A percentile compares a stretch with the other conserved stretches of the same genome.
These are phyloP conservation scores for Stigmatopora argus DNA, from an alignment of 2,113 vertebrate species.

Conservation along the genomic window DNA sequence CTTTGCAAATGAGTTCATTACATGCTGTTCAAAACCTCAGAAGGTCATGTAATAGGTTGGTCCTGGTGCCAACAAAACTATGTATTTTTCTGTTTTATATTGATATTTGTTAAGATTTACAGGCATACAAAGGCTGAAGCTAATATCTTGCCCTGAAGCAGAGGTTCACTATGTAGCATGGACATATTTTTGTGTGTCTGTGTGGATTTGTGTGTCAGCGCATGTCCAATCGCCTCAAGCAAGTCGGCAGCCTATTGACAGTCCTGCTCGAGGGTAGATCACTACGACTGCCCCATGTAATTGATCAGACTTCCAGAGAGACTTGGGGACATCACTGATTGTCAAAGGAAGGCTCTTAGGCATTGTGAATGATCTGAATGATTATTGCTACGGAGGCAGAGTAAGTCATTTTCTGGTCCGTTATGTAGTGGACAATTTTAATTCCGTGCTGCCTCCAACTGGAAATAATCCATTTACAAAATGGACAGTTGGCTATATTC, in stretches of 20 bases:
- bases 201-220: conserved; percentile 8
- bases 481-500: conserved; percentile 13
- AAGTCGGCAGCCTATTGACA: conserved; percentile 43
- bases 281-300: conserved; percentile 35
- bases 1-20: neutral
- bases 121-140: neutral
- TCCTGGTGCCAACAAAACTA: neutral
- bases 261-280: conserved; percentile 43
- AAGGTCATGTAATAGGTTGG: neutral
- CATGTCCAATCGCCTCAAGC: conserved; percentile 34
- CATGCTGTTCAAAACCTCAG: neutral
- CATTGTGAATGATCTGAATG: conserved; percentile 20
- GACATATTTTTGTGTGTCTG: neutral
- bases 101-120: neutral
- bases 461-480: conserved; percentile 26
- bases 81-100: neutral
- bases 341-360: conserved; percentile 29
- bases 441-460: conserved; percentile 25
- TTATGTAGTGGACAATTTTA: conserved; percentile 23
- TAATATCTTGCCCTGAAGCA: neutral
- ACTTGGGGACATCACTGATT: conserved; percentile 43
- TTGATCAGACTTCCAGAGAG: conserved; percentile 32
- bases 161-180: neutral
- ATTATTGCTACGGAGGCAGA: conserved; percentile 14
- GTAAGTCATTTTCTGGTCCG: conserved; percentile 31